Conservation (phyloP, 2,113 vertebrate species). For the Kobus ellipsiprymnus region DNA sequence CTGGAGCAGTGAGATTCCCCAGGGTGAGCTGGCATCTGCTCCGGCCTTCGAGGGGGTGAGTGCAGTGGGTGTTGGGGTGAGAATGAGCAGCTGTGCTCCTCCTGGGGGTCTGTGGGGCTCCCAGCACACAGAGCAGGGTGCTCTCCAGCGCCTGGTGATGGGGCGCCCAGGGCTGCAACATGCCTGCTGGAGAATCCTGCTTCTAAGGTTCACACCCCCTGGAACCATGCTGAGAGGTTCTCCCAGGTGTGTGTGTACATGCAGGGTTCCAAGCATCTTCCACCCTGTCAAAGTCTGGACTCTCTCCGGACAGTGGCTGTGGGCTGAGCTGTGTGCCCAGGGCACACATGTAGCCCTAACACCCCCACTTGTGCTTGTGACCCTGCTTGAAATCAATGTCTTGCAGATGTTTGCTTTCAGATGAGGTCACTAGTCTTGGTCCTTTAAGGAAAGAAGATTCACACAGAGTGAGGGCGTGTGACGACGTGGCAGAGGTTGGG, state of each 20-base stretch:
- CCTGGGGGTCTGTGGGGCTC: not conserved
- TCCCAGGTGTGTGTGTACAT: not conserved
- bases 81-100: not conserved
- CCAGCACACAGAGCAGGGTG: no score
- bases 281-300: not conserved
- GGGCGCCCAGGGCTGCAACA: rapidly evolving
- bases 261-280: not conserved
- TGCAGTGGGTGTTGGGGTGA: no score
- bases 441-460: not conserved
- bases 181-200: not conserved
- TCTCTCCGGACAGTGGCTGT: not conserved
- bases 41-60: rapidly evolving
- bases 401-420: not conserved
- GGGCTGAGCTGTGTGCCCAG: not conserved
- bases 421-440: not conserved
- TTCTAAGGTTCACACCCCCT: rapidly evolving
- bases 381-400: no score
- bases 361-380: not conserved
- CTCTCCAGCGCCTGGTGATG: rapidly evolving
- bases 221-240: not conserved
- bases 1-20: not conserved
- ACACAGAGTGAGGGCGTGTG: rapidly evolving
- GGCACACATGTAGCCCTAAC: not conserved
- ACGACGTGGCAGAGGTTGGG: not conserved
- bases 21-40: not conserved